Percentiles rank a stretch among this genome's conserved stretches.
Conservation (phyloP, 2,113 vertebrate genomes). For the Heteronetta atricapilla region DNA sequence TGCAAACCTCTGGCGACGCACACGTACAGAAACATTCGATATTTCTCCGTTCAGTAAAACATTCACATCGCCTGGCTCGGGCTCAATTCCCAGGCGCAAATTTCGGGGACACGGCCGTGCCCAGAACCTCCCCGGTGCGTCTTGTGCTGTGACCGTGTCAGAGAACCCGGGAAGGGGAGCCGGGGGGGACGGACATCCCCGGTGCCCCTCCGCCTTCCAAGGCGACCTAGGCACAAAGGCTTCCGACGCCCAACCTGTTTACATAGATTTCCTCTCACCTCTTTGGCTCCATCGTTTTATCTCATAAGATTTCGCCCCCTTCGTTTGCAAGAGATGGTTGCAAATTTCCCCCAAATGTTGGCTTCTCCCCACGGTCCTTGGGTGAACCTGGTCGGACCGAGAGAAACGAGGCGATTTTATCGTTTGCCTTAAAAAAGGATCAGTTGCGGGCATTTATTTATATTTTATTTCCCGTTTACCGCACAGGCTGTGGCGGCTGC, state of each 20-base stretch:
- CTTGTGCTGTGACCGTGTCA: neutral
- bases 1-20: conserved; percentile 14
- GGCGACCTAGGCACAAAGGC: conserved; percentile 39
- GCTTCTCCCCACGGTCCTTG: neutral
- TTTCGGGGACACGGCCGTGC: neutral
- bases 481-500: neutral
- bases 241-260: neutral
- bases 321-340: neutral
- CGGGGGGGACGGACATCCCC: neutral
- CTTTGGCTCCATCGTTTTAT: neutral
- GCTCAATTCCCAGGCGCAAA: neutral
- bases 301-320: neutral
- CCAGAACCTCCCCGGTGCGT: neutral
- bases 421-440: neutral
- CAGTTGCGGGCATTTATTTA: neutral
- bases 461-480: neutral
- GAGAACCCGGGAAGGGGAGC: neutral
- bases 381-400: neutral
- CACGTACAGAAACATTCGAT: neutral
- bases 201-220: neutral
- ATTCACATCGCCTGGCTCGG: neutral
- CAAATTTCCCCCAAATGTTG: neutral
- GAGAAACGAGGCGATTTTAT: neutral
- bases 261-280: neutral
- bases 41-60: neutral